Conservation (phyloP, 2,113 vertebrate genomes). For the Castor canadensis region DNA sequence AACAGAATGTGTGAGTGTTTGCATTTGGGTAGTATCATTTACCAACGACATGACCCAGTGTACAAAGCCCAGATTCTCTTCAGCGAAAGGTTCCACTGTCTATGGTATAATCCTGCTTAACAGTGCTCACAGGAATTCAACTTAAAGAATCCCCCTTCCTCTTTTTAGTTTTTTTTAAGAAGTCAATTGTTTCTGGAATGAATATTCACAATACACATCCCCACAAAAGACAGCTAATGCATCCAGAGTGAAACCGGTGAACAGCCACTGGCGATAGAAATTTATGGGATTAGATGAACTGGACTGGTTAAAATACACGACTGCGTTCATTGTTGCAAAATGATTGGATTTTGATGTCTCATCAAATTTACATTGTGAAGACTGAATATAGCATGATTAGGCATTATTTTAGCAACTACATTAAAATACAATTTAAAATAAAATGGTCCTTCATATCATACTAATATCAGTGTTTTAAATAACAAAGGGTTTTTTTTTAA, state of each 20-base stretch:
- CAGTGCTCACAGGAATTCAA: slow-evolving; percentile 51
- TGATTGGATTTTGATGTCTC: slow-evolving; percentile 86
- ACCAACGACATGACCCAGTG: slow-evolving; percentile 64
- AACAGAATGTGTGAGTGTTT: slow-evolving; percentile 75
- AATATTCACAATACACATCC: slow-evolving; percentile 65
- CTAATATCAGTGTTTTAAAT: slow-evolving; percentile 92
- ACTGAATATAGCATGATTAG: slow-evolving; percentile 90
- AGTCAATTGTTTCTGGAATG: slow-evolving; percentile 59
- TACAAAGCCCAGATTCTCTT: slow-evolving; percentile 73
- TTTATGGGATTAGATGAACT: slow-evolving; percentile 82
- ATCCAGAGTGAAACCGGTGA: slow-evolving; percentile 73
- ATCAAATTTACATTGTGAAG: slow-evolving; percentile 89
- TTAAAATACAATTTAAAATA: slow-evolving; percentile 90
- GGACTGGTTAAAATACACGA: slow-evolving; percentile 83
- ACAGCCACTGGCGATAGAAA: slow-evolving; percentile 80
- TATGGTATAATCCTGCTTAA: slow-evolving; percentile 66
- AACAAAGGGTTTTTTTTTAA: slow-evolving; percentile 88
- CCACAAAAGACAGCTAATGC: slow-evolving; percentile 72
- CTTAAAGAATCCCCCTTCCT: slow-evolving; percentile 56
- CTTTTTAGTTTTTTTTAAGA: slow-evolving; percentile 26
- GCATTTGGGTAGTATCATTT: slow-evolving; percentile 70
- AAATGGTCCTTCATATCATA: slow-evolving; percentile 86
- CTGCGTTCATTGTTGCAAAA: slow-evolving; percentile 80
- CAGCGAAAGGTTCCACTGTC: slow-evolving; percentile 74
- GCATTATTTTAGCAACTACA: slow-evolving; percentile 89